Evolutionary conservation across 2,113 vertebrate species (phyloP).

Genomic region (Amblyopsis rosae): DNA sequence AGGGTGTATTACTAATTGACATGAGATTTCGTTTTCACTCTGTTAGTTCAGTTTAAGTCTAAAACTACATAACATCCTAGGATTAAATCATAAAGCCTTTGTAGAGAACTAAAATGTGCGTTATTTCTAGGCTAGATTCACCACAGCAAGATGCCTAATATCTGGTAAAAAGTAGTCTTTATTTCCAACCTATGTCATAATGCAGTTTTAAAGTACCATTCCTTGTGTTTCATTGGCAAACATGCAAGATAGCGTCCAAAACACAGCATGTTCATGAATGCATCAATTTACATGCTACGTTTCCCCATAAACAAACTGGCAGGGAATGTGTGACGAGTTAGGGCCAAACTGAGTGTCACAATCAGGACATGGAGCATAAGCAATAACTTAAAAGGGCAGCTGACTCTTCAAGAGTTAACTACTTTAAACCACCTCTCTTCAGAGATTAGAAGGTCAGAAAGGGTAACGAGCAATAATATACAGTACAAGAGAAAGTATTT

Average conservation of each 20-base stretch:
- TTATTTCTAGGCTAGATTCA: not conserved
- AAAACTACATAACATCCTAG: constrained; percentile 14
- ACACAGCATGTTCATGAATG: not conserved
- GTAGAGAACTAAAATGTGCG: not conserved
- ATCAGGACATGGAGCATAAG: constrained; percentile 10
- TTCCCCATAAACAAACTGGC: not conserved
- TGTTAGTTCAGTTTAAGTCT: not conserved
- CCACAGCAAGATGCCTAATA: not conserved
- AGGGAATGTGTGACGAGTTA: not conserved
- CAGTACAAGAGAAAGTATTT: constrained; percentile 1
- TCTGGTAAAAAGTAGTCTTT: not conserved
- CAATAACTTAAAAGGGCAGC: constrained; percentile 60
- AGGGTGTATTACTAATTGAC: not conserved
- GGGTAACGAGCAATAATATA: constrained; percentile 20
- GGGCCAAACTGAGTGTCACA: not conserved
- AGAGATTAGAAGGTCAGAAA: constrained; percentile 18
- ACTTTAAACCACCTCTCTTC: constrained; percentile 31
- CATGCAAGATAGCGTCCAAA: not conserved
- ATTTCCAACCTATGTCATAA: constrained; percentile 19
- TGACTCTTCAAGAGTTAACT: constrained; percentile 48
- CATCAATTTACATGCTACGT: not conserved
- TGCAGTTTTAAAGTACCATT: constrained; percentile 9
- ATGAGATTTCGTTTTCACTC: constrained; percentile 8
- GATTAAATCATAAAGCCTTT: constrained; percentile 9
- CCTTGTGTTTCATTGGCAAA: not conserved